Percentiles rank a stretch among this genome's conserved stretches.
Evolutionary conservation across 2,797 vertebrate species (phyloP).

Genomic region (Mastacembelus armatus): DNA sequence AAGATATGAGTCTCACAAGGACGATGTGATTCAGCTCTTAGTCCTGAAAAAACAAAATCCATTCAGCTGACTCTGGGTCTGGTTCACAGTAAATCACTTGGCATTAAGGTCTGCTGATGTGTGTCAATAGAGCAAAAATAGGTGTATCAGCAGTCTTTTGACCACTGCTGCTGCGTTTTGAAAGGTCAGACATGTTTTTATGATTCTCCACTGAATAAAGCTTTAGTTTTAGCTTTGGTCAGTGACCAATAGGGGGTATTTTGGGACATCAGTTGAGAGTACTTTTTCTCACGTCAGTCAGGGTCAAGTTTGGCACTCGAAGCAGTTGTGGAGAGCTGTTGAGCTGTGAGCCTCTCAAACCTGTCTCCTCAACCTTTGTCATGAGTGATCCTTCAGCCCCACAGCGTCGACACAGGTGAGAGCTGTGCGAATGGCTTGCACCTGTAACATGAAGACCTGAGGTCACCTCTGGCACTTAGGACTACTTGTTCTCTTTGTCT

Average conservation of each 20-base stretch:
- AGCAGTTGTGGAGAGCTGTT: slow-evolving; percentile 17
- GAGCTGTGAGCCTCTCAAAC: slow-evolving; percentile 7
- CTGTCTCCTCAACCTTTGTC: slow-evolving; percentile 44
- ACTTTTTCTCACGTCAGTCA: slow-evolving; percentile 14
- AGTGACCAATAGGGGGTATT: slow-evolving; percentile 1
- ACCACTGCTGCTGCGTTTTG: slow-evolving; percentile 16
- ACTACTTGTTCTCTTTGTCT: slow-evolving; percentile 58
- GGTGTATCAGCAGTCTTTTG: slow-evolving; percentile 2
- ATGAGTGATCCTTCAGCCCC: slow-evolving; percentile 43
- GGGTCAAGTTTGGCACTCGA: slow-evolving; percentile 28
- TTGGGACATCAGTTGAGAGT: background rate
- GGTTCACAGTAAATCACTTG: slow-evolving; percentile 47
- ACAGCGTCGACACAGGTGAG: slow-evolving; percentile 51
- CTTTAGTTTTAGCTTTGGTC: slow-evolving; percentile 6
- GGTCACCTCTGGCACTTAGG: slow-evolving; percentile 60
- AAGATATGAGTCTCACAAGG: slow-evolving; percentile 54
- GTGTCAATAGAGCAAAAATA: slow-evolving; percentile 19
- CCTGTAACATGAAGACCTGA: slow-evolving; percentile 67
- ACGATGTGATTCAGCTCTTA: slow-evolving; percentile 48
- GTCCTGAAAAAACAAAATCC: slow-evolving; percentile 35
- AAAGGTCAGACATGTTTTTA: slow-evolving; percentile 28
- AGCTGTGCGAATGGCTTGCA: slow-evolving; percentile 36
- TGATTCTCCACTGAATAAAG: slow-evolving; percentile 1
- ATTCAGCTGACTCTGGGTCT: slow-evolving; percentile 31
- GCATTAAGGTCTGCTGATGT: slow-evolving; percentile 18